phyloP scores from a whole-genome alignment of 2,113 vertebrate genomes.

The Chamaea fasciata region DNA sequence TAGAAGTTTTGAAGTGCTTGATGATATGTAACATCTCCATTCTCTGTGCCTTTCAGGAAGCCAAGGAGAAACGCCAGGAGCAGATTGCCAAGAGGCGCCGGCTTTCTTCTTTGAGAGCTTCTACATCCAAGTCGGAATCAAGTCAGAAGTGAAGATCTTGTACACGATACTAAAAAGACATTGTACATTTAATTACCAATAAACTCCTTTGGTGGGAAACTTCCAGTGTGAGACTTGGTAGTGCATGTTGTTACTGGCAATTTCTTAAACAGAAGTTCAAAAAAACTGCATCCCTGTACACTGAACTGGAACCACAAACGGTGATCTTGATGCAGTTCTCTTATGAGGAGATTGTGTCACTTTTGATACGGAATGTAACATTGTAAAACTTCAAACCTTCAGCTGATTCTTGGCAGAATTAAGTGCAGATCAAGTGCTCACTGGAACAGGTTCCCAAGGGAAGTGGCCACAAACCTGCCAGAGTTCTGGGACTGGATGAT shows the following conservation, averaged over 20 bases:
- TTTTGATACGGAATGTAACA: not conserved
- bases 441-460: not conserved
- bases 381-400: not conserved
- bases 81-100: slow-evolving; percentile 97
- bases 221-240: not conserved
- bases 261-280: not conserved
- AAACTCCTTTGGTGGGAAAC: slow-evolving; percentile 57
- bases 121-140: slow-evolving; percentile 96
- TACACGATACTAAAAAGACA: not conserved
- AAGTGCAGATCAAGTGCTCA: not conserved
- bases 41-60: slow-evolving; percentile 77
- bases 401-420: not conserved
- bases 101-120: slow-evolving; percentile 95
- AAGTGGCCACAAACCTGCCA: not conserved
- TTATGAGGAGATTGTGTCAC: accelerated
- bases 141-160: slow-evolving; percentile 90
- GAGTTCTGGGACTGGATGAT: not conserved
- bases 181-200: slow-evolving; percentile 19
- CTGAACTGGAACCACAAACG: not conserved
- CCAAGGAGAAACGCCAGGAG: slow-evolving; percentile 97
- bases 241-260: not conserved
- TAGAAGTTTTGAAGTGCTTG: not conserved
- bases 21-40: accelerated
- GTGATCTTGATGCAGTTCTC: not conserved
- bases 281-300: not conserved